Base-by-base conservation (phyloP, 2,113 vertebrate species). In the Myotis davidii region DNA sequence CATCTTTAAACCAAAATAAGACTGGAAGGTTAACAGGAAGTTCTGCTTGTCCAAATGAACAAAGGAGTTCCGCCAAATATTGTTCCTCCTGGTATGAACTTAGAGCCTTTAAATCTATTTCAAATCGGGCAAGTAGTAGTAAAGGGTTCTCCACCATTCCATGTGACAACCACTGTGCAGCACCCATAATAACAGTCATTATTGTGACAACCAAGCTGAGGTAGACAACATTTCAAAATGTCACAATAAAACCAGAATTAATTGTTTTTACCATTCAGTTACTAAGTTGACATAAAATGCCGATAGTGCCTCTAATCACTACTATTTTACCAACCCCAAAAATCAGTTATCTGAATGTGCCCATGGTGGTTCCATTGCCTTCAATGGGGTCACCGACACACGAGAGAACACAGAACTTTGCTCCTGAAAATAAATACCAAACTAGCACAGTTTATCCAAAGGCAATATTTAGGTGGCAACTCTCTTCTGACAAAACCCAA, bases 41-140 rank as follows among this genome's bases (percentile, higher is more conserved):
- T 77, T 73, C 69, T 1, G 5, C 39, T 87, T 21, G 1, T 91
- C 50, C 27, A 34, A 70, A 59, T 88, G 34, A 85, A 73, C 20
- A 65, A 72, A 83, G 23, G 52, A n/a, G 21, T 84, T 84, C 25
- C 32, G 52, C 18, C 42, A 39, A 90, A 67, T 54, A 93, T 77
- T 52, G 42, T 11, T 93, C 93, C 83, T 61, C 76, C 45, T n/a
- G 25, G 7, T 10, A 32, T 84, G 77, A 88, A 89, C 29, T 85
- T 72, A 76, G 32, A 91, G 78, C 29, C 69, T 95, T 89, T 85
- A 95, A 94, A 88, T 88, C 39, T 61, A 81, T 91, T 85, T 95
- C 90, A 85, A 76, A 82, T 25, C 56, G 13, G 45, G 88, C 32
- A 85, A 81, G 10, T 27, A 81, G 21, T 56, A 93, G 12, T 37